Conservation (phyloP, 2,888 invertebrate species). For the Oasisia sp. region DNA sequence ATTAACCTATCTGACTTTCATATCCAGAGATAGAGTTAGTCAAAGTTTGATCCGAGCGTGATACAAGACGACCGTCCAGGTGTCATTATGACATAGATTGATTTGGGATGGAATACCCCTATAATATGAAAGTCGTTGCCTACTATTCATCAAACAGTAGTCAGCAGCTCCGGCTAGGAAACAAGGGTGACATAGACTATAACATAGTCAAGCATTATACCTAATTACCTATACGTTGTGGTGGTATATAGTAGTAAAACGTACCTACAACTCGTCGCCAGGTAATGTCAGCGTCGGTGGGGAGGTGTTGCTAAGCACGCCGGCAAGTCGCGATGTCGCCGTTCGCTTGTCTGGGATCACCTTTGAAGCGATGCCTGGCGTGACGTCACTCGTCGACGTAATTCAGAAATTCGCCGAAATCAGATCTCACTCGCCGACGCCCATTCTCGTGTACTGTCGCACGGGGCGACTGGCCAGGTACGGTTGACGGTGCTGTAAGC, state of each 20-base stretch:
- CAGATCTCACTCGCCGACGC: not conserved
- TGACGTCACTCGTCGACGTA: not conserved
- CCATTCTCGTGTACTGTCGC: conserved; percentile 13
- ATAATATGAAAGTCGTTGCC: no score
- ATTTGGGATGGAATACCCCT: no score
- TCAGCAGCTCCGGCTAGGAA: no score
- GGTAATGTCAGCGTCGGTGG: not conserved
- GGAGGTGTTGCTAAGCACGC: not conserved
- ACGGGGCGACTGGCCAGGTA: conserved; percentile 6
- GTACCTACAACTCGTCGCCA: not conserved
- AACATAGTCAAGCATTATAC: no score
- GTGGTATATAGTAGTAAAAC: not conserved
- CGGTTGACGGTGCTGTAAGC: not conserved
- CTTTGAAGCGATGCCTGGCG: not conserved
- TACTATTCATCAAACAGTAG: no score
- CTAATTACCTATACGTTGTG: no score
- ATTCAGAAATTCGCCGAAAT: not conserved
- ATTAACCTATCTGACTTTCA: no score
- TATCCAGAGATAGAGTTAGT: no score
- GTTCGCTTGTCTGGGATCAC: not conserved
- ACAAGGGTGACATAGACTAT: no score
- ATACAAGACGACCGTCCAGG: no score
- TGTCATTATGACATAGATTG: no score
- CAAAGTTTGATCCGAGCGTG: no score
- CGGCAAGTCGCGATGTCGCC: not conserved